Evolutionary conservation across 2,113 vertebrate genomes (phyloP).

Genomic region (Butorides virescens): DNA sequence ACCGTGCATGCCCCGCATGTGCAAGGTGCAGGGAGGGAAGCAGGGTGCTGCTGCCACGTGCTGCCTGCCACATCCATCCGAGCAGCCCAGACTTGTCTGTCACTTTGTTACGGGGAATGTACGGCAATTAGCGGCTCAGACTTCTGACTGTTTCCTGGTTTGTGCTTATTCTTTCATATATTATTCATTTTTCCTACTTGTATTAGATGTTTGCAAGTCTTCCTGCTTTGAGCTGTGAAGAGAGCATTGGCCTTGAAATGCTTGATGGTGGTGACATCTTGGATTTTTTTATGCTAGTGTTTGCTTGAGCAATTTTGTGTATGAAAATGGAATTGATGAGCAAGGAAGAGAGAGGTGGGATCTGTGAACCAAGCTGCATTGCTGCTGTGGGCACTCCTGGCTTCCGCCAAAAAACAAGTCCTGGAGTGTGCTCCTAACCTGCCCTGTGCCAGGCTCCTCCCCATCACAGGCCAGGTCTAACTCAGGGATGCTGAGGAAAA

Average conservation of each 20-base stretch:
- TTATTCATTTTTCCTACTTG: conserved; percentile 64
- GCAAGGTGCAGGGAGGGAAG: not conserved
- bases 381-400: not conserved
- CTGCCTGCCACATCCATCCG: not conserved
- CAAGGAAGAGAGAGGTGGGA: not conserved
- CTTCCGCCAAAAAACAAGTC: not conserved
- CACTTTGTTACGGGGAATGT: not conserved
- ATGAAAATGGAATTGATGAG: not conserved
- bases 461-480: not conserved
- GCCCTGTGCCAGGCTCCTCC: not conserved
- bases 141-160: conserved; percentile 35
- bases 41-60: fast-evolving
- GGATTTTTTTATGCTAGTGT: not conserved
- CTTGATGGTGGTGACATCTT: conserved; percentile 29
- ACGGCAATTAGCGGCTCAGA: conserved; percentile 23
- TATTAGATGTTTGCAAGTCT: conserved; percentile 52
- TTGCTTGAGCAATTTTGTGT: not conserved
- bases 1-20: fast-evolving
- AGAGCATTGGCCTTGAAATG: conserved; percentile 20
- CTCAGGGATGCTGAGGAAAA: not conserved
- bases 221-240: conserved; percentile 32
- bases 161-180: conserved; percentile 66
- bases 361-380: not conserved
- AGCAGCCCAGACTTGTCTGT: not conserved
- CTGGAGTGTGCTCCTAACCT: not conserved